These are phyloP conservation scores for Araneus ventricosus DNA, from an alignment of 1,140 invertebrate species.

Conservation along the genomic window DNA sequence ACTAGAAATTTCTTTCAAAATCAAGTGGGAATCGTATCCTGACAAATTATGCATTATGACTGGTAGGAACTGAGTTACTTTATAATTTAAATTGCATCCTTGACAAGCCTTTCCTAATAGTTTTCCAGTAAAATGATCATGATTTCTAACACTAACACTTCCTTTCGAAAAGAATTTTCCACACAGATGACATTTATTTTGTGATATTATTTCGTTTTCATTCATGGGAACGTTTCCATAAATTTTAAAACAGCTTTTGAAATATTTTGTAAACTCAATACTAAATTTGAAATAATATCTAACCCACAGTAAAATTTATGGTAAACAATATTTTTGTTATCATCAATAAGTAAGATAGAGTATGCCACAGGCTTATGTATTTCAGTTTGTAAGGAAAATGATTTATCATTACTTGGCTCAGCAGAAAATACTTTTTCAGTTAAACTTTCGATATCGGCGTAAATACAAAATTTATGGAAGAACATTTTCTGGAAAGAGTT, in stretches of 20 bases:
- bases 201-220: neutral
- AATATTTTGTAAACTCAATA: conserved; percentile 14
- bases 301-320: conserved; percentile 21
- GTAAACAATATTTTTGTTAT: neutral
- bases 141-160: neutral
- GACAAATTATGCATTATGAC: conserved; percentile 28
- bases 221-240: conserved; percentile 21
- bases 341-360: neutral
- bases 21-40: conserved; percentile 34
- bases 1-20: conserved; percentile 46
- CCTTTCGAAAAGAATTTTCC: neutral
- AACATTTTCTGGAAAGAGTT: conserved; percentile 41
- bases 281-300: neutral
- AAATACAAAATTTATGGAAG: conserved; percentile 30
- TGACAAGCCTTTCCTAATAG: conserved; percentile 13
- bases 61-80: neutral
- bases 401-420: neutral
- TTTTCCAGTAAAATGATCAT: neutral
- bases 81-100: conserved; percentile 44
- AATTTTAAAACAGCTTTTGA: conserved; percentile 29
- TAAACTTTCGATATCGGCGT: conserved; percentile 34
- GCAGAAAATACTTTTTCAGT: conserved; percentile 41
- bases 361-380: conserved; percentile 10
- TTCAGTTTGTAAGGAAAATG: conserved; percentile 1
- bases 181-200: conserved; percentile 31